Evolutionary conservation across 92 coral and sea anemone species (phyloP), one percentile per base, ranked within the genome.

Genomic region (Paramuricea clavata): DNA sequence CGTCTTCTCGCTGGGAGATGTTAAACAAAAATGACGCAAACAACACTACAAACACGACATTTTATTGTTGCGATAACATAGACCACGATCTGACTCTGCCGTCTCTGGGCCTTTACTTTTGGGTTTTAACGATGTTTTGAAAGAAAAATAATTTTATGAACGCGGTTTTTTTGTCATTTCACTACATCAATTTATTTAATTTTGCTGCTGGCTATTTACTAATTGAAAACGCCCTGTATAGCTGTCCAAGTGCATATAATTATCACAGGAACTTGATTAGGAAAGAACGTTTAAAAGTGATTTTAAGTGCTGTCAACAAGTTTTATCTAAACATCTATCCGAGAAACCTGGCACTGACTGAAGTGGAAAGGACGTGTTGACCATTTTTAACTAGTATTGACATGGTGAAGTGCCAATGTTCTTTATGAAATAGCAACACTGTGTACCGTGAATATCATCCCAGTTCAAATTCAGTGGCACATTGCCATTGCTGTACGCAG

Each of bases 1-100:
- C 84, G 73, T 79, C 67, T 79, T 60, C 84, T 33, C 84, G 84
- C 84, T 79, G 84, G 84, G 84, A 79, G 84, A 79, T 59, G 73
- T 79, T n/a, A 57, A 17, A 23, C 28, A 59, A 79, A 59, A 79
- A 26, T 22, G 73, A 57, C 84, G 60, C 42, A 32, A 23, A 27
- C 36, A 31, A 28, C 9, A 16, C 41, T 11, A 16, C 39, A 65
- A 27, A 65, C 72, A 65, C 35, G 39, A 65, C 39, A 6, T 54
- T 54, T 19, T 5, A 19, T 54, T 54, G 62, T 54, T 21, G 23
- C 62, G 62, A 54, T 54, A 54, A 54, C 8, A 54, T 54, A 21
- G 22, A 2, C 59, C 59, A 50, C 22, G 19, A 50, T 12, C 59
- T 50, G 12, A 42, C 6, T 42, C 49, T 42, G n/a, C n/a, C n/a